A percentile compares a stretch with the other conserved stretches of the same genome.
phyloP scores from a whole-genome alignment of 2,113 vertebrate genomes.

The Odocoileus virginianus region DNA sequence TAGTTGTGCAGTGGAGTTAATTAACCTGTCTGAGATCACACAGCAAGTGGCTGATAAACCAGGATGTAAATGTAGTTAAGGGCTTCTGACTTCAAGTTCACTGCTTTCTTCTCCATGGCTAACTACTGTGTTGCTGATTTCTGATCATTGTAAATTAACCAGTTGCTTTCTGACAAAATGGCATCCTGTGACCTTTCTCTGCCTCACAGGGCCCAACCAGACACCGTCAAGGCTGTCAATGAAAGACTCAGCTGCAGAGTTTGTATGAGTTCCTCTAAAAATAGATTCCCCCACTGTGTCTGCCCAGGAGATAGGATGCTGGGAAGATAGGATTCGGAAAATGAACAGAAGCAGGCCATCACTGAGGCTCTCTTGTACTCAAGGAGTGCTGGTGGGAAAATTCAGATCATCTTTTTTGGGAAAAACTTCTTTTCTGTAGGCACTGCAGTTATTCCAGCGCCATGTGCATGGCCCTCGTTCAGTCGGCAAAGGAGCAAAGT shows the following conservation, averaged over 20 bases:
- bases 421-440: background rate
- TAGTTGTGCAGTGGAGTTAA: background rate
- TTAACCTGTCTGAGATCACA: background rate
- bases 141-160: background rate
- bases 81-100: background rate
- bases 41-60: background rate
- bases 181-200: background rate
- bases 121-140: background rate
- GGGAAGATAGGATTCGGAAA: background rate
- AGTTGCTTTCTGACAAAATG: background rate
- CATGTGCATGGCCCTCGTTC: accelerated
- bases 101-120: background rate
- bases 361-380: background rate
- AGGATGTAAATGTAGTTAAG: background rate
- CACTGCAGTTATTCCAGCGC: background rate
- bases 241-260: background rate
- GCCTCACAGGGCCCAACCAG: background rate
- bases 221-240: background rate
- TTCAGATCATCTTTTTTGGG: background rate
- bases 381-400: background rate
- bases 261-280: background rate
- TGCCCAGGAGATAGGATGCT: background rate
- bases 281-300: background rate
- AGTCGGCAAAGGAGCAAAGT: background rate
- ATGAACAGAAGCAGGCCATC: background rate